These are phyloP conservation scores for Carapus acus DNA, from an alignment of 2,797 vertebrate genomes.

Conservation along the genomic window DNA sequence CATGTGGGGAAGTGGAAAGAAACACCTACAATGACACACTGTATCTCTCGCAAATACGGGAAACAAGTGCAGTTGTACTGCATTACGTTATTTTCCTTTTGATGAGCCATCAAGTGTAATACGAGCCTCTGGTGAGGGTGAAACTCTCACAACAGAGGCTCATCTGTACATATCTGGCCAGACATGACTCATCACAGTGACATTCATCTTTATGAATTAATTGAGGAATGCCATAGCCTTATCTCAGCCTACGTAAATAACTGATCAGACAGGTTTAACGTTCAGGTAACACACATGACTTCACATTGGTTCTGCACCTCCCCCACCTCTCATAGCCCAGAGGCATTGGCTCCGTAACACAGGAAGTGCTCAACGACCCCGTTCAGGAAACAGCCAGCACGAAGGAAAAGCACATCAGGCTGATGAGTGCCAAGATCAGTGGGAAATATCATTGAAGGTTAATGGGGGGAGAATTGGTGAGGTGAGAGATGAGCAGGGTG, in stretches of 20 bases:
- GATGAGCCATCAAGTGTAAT: slow-evolving; percentile 13
- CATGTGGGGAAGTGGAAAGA: too few relatives aligned
- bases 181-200: slow-evolving; percentile 10
- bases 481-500: slow-evolving; percentile 10
- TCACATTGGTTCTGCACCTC: neutral
- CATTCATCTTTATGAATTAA: neutral
- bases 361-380: slow-evolving; percentile 25
- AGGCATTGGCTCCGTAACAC: slow-evolving; percentile 10
- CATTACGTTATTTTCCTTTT: slow-evolving; percentile 4
- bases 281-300: neutral
- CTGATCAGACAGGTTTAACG: too few relatives aligned
- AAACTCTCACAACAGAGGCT: neutral
- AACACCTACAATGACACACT: too few relatives aligned
- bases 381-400: slow-evolving; percentile 36
- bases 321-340: slow-evolving; percentile 9
- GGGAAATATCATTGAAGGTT: slow-evolving; percentile 5
- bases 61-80: slow-evolving; percentile 1
- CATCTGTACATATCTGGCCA: neutral
- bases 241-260: too few relatives aligned
- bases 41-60: too few relatives aligned
- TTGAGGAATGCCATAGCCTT: too few relatives aligned
- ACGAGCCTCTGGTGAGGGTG: slow-evolving; percentile 3
- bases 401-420: slow-evolving; percentile 34
- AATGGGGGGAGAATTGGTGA: slow-evolving; percentile 9
- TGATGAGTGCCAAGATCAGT: slow-evolving; percentile 11